Conservation (phyloP, 2,113 vertebrate species). For the Aythya baeri region DNA sequence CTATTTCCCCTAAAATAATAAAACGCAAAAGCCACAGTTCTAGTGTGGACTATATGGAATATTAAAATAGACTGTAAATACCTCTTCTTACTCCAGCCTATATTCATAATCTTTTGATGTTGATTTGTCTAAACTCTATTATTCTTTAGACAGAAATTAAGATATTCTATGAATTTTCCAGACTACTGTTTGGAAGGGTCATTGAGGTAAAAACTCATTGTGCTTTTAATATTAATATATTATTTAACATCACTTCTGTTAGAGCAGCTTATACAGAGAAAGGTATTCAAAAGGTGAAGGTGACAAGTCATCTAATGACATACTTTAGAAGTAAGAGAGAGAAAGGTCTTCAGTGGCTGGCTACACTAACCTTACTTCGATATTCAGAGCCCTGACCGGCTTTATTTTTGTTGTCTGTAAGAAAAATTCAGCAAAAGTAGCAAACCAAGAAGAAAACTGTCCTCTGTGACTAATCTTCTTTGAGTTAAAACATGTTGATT, state of each 20-base stretch:
- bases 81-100: background rate
- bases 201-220: too few relatives aligned
- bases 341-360: background rate
- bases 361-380: background rate
- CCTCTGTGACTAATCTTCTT: constrained; percentile 1
- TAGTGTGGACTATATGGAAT: background rate
- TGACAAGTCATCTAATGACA: background rate
- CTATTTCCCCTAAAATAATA: background rate
- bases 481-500: background rate
- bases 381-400: background rate
- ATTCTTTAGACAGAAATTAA: background rate
- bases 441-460: constrained; percentile 21
- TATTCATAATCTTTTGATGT: background rate
- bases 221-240: background rate
- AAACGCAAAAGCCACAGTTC: background rate
- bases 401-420: background rate
- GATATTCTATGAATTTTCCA: background rate
- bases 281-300: background rate
- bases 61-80: background rate
- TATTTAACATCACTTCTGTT: background rate
- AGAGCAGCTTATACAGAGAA: background rate
- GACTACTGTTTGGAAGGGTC: background rate
- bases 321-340: background rate
- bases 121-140: background rate
- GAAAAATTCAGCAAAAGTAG: background rate